A percentile compares a stretch with the other conserved stretches of the same genome.
These are phyloP conservation scores for Trissolcus japonicus DNA, from an alignment of 2,888 invertebrate species.

Conservation along the genomic window DNA sequence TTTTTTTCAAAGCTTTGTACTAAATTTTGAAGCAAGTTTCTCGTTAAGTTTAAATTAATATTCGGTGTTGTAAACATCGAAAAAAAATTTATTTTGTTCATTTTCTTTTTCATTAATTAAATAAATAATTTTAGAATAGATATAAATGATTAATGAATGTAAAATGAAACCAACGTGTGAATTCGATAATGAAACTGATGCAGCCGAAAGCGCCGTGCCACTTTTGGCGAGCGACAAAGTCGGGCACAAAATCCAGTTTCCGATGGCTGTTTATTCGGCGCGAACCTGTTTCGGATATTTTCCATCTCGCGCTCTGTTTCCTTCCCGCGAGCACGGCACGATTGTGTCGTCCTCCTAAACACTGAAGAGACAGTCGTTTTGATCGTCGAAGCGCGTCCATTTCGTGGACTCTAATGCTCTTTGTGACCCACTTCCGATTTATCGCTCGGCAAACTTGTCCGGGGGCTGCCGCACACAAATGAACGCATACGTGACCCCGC, in stretches of 20 bases:
- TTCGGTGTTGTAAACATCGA: too few species aligned
- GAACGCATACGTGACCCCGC: conserved; percentile 7
- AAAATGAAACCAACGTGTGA: neutral
- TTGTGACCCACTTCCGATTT: conserved; percentile 63
- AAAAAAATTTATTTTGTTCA: neutral
- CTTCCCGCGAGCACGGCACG: conserved; percentile 58
- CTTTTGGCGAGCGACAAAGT: conserved; percentile 40
- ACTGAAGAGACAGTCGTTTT: conserved; percentile 62
- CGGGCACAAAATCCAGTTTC: conserved; percentile 54
- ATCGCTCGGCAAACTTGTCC: conserved; percentile 40
- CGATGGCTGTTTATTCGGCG: conserved; percentile 30
- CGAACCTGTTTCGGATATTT: conserved; percentile 58
- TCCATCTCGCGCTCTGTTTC: conserved; percentile 66
- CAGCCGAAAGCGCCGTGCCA: conserved; percentile 36
- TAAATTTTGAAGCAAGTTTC: neutral
- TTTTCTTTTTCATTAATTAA: neutral
- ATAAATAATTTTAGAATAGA: neutral
- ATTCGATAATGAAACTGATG: conserved; percentile 26
- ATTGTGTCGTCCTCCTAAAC: conserved; percentile 60
- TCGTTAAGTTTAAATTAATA: too few species aligned
- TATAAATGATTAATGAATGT: neutral
- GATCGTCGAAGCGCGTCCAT: conserved; percentile 65
- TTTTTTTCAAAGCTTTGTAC: neutral
- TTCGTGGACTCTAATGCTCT: conserved; percentile 61
- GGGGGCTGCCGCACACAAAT: conserved; percentile 31